phyloP scores from a whole-genome alignment of 2,888 invertebrate species.

The Allygus modestus region DNA sequence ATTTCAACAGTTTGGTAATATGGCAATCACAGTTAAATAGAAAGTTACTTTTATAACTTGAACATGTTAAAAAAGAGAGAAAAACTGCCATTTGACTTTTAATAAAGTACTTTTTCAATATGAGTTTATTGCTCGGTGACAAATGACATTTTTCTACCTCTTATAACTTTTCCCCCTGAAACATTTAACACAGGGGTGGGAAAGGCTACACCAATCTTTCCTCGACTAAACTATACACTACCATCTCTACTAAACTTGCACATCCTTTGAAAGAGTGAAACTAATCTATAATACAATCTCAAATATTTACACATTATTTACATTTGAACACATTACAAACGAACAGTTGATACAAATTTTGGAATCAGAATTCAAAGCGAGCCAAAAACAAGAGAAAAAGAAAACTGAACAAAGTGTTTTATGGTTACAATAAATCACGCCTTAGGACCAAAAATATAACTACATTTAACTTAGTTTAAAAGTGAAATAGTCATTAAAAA shows the following conservation, averaged over 20 bases:
- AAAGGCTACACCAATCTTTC: not conserved
- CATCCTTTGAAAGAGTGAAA: not conserved
- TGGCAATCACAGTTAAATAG: slow-evolving; percentile 28
- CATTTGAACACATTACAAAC: slow-evolving; percentile 24
- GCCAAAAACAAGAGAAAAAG: no score
- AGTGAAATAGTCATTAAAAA: no score
- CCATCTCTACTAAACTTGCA: not conserved
- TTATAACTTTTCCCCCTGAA: not conserved
- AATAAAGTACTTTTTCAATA: not conserved
- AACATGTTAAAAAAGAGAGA: slow-evolving; percentile 4
- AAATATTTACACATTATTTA: slow-evolving; percentile 18
- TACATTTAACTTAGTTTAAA: no score
- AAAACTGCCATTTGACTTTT: not conserved
- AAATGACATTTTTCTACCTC: slow-evolving; percentile 1
- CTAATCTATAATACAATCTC: slow-evolving; percentile 26
- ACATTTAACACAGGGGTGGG: not conserved
- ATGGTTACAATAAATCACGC: no score
- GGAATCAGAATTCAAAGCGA: slow-evolving; percentile 4
- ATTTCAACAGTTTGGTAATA: slow-evolving; percentile 30
- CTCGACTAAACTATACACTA: not conserved
- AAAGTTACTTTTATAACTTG: not conserved
- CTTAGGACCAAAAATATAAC: no score
- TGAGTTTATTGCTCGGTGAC: not conserved
- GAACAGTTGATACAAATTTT: not conserved
- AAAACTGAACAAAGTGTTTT: no score